Evolutionary conservation across 2,888 invertebrate species (phyloP).

Genomic region (Oscheius sp.): DNA sequence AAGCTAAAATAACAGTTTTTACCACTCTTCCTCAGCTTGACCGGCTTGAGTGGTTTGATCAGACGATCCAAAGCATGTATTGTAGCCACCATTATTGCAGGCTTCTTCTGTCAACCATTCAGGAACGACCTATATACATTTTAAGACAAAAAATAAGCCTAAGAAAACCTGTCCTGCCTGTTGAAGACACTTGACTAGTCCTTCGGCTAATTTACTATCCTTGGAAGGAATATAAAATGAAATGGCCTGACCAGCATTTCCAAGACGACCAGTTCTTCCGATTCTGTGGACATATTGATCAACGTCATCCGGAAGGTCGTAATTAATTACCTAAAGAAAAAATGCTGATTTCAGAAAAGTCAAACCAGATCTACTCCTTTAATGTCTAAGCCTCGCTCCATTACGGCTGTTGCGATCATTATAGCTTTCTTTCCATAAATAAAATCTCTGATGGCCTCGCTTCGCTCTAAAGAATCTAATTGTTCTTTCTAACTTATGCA

Average conservation of each 20-base stretch:
- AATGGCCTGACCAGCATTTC: conserved; percentile 72
- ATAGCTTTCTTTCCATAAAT: conserved; percentile 46
- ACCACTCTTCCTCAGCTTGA: no score
- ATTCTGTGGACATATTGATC: conserved; percentile 75
- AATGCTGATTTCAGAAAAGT: no score
- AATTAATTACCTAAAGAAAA: conserved; percentile 73
- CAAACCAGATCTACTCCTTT: conserved; percentile 73
- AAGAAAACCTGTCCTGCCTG: conserved; percentile 12
- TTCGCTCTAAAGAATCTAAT: conserved; percentile 74
- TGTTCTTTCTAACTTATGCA: background rate
- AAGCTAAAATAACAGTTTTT: no score
- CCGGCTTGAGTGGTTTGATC: no score
- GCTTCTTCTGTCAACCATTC: conserved; percentile 1
- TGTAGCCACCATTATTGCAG: no score
- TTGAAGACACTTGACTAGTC: background rate
- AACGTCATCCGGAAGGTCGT: conserved; percentile 71
- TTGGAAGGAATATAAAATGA: conserved; percentile 72
- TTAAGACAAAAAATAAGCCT: background rate
- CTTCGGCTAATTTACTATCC: conserved; percentile 72
- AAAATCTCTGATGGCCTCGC: conserved; percentile 82
- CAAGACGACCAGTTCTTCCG: conserved; percentile 73
- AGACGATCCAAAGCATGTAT: no score
- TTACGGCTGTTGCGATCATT: conserved; percentile 91
- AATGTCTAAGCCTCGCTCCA: conserved; percentile 80
- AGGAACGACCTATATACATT: conserved; percentile 14